Base-by-base conservation (phyloP, 2,888 invertebrate genomes). In the Drosophila paranaensis region DNA sequence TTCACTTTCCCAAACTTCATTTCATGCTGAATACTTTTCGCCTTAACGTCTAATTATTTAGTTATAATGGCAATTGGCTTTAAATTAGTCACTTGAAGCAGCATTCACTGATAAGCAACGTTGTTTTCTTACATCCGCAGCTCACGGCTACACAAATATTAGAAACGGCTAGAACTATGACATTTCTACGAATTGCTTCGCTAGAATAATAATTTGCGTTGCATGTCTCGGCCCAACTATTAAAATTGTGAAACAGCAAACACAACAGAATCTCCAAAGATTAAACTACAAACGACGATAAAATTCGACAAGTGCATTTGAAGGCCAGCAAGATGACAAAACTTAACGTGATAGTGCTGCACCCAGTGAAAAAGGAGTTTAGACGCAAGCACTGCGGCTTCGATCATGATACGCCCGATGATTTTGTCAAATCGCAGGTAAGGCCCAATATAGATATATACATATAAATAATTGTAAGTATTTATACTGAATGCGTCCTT, bases 361-460 rank as follows among this genome's bases (percentile, higher is more conserved):
- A 91, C 74, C 91, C 92, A 11, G 88, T 92, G 2, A 85, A 84
- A 53, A 92, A 92, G 60, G 93, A 93, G 73, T 91, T 93, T 62
- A 77, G 86, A 13, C 84, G 88, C 2, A 90, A 90, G 37, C 89
- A 90, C 55, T 93, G 92, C 71, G 92, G 93, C 9, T 93, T 93
- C 40, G 89, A 92, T 70, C 92, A 93, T 67, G 76, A 85, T 46
- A 90, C 91, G n/a, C 90, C 92, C 40, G 91, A 93, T 81, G 91
- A 92, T 73, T 93, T 93, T 77, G 92, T 93, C 40, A 92, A 91
- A 66, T 93, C 93, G 5, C 93, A 93, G 85, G 93, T 93, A 80
- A 91, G 88, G 3, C 10, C 3, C 6, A 13, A 13, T 30, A 3
- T 40, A 63, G 37, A 39, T 30, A 33, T 10, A 20, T 30, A n/a